Evolutionary conservation across 2,113 vertebrate species (phyloP).

Genomic region (Cinclus cinclus): DNA sequence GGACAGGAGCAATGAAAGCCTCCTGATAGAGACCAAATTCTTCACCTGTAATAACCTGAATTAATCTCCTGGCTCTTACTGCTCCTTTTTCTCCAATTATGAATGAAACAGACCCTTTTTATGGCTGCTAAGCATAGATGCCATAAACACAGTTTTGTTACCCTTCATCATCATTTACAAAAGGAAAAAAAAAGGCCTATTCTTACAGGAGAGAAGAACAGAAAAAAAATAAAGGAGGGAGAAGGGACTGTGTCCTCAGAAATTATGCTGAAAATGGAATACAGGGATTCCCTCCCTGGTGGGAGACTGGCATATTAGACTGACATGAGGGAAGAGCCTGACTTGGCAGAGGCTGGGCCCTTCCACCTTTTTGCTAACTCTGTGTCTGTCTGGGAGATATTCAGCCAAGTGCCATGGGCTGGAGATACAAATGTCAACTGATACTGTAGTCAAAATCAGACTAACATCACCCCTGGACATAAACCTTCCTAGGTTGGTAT

Average conservation of each 20-base stretch:
- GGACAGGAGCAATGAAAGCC: neutral
- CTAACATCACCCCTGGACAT: neutral
- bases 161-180: neutral
- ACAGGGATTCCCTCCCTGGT: neutral
- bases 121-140: neutral
- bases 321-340: neutral
- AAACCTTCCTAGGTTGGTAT: neutral
- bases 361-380: neutral
- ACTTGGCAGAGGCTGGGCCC: neutral
- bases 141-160: neutral
- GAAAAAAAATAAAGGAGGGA: neutral
- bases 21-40: neutral
- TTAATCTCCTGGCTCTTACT: neutral
- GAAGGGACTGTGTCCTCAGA: neutral
- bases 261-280: neutral
- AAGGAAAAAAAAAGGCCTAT: neutral
- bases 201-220: neutral
- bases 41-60: neutral
- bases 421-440: neutral
- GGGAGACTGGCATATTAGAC: neutral
- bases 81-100: neutral
- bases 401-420: fast-evolving
- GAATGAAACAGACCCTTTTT: neutral
- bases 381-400: fast-evolving
- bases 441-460: neutral